These are phyloP conservation scores for Antitype chi DNA, from an alignment of 2,888 invertebrate species.

Conservation along the genomic window DNA sequence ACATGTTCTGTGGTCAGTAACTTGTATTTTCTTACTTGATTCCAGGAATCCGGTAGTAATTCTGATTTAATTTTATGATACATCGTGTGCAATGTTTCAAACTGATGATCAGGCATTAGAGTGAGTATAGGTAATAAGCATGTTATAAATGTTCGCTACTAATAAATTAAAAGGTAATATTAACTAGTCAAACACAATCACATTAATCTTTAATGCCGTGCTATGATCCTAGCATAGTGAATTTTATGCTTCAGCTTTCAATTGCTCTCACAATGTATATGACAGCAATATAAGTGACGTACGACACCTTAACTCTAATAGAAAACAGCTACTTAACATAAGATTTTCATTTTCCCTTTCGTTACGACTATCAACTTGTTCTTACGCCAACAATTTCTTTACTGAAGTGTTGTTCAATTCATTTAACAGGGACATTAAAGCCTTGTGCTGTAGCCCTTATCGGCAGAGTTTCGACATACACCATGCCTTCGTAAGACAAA, in stretches of 20 bases:
- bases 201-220: constrained; percentile 3
- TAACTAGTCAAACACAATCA: background rate
- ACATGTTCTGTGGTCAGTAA: constrained; percentile 65
- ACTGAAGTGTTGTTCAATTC: constrained; percentile 55
- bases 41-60: constrained; percentile 63
- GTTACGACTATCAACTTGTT: constrained; percentile 27
- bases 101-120: constrained; percentile 38
- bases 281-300: constrained; percentile 4
- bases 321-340: constrained; percentile 20
- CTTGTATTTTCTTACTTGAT: constrained; percentile 65
- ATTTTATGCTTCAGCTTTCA: constrained; percentile 19
- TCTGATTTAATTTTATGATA: constrained; percentile 67
- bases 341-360: constrained; percentile 55
- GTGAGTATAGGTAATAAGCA: constrained; percentile 15
- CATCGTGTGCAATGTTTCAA: constrained; percentile 45
- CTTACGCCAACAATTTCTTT: constrained; percentile 45
- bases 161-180: constrained; percentile 30
- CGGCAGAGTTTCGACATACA: constrained; percentile 69
- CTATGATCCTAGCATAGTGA: background rate
- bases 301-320: constrained; percentile 14
- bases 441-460: constrained; percentile 61
- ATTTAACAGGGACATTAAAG: constrained; percentile 61
- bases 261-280: background rate
- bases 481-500: constrained; percentile 78
- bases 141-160: constrained; percentile 20